Evolutionary conservation across 2,888 invertebrate genomes (phyloP), one percentile per base, ranked within the genome.

Genomic region (Adineta ricciae): DNA sequence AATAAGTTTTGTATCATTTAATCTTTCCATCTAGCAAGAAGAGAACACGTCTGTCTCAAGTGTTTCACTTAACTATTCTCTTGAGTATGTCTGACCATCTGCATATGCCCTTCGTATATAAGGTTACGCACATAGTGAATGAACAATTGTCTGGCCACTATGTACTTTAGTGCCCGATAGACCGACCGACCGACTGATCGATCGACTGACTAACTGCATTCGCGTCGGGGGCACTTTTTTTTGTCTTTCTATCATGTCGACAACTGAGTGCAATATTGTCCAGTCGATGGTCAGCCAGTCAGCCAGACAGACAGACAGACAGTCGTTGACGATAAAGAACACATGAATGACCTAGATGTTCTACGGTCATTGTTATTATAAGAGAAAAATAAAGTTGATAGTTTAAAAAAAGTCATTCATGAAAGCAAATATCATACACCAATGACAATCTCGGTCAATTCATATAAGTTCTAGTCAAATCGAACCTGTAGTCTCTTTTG

Each of bases 41-140:
- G 19, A 27, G 19, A 32, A 19, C 32, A 64, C 11, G 64, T 32
- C 64, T 64, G 64, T 64, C 64, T 64, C 64, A 64, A 64, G 64
- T 64, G 64, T 64, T 64, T 64, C 64, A 64, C 64, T 64, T 64
- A 64, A 32, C 64, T 64, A 64, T 64, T 64, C 64, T 64, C 64
- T 64, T 64, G 64, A 64, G 64, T 32, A 64, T 32, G 64, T 64
- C 64, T 64, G 64, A 64, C 64, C 64, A 64, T 64, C 64, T 64
- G 64, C 32, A 19, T 16, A 64, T 64, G 64, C 64, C 64, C 64
- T 64, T 64, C 64, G 32, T 64, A 64, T 64, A 64, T 64, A 64
- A 64, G 64, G 64, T 64, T 64, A 64, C 64, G 64, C 64, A 64
- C 32, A 64, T 32, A 64, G 64, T 32, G 64, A 64, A 32, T 19